A percentile compares a stretch with the other conserved stretches of the same genome.
Evolutionary conservation across 2,113 vertebrate species (phyloP).

Genomic region (Pyxicephalus adspersus): DNA sequence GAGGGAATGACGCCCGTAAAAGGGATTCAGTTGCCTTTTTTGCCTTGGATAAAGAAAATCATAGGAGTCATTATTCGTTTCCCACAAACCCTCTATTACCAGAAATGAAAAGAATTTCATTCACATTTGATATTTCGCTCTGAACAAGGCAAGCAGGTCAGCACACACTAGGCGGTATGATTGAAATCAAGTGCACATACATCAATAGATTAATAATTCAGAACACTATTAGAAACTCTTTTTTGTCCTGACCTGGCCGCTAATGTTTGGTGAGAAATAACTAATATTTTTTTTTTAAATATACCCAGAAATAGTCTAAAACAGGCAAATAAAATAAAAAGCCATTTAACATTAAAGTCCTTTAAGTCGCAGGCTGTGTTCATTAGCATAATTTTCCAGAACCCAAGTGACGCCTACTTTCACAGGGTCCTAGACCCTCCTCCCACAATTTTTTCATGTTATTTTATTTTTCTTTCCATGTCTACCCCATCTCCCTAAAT

Average conservation of each 20-base stretch:
- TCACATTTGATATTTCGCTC: not conserved
- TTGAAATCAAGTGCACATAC: not conserved
- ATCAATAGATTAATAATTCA: constrained; percentile 19
- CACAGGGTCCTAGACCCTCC: constrained; percentile 74
- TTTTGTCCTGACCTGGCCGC: not conserved
- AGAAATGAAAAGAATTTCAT: not conserved
- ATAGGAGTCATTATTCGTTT: not conserved
- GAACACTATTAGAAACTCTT: not conserved
- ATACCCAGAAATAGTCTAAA: constrained; percentile 3
- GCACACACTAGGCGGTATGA: not conserved
- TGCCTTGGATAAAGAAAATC: not conserved
- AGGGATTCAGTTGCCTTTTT: not conserved
- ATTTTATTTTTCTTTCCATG: constrained; percentile 70
- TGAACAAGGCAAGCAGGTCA: not conserved
- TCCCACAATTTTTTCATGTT: constrained; percentile 75
- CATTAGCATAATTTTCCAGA: constrained; percentile 98
- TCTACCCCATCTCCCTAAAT: constrained; percentile 69
- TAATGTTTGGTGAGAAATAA: not conserved
- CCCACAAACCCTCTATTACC: not conserved
- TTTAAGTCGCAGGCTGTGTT: constrained; percentile 75
- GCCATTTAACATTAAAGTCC: constrained; percentile 66
- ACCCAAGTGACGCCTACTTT: constrained; percentile 87
- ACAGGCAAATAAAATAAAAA: constrained; percentile 53
- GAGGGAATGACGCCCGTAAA: not conserved
- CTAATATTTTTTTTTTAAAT: not conserved